These are phyloP conservation scores for Epirrhoe alternata DNA, from an alignment of 2,888 invertebrate genomes.

Conservation along the genomic window DNA sequence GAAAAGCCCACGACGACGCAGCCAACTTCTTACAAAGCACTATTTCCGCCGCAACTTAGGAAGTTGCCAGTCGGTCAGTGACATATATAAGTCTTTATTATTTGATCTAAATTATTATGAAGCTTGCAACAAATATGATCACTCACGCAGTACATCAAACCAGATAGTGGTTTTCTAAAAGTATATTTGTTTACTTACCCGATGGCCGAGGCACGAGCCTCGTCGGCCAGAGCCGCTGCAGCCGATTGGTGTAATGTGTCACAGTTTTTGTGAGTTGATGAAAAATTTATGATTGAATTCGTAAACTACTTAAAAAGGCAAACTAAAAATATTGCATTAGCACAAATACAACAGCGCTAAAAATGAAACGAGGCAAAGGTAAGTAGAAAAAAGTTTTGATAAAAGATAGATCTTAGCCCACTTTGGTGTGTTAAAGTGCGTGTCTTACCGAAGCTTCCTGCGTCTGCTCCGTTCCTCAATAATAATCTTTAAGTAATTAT, in stretches of 20 bases:
- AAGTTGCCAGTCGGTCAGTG: not conserved
- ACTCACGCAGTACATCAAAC: not conserved
- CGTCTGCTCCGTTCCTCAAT: not conserved
- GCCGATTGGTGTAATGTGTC: not conserved
- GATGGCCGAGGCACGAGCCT: not conserved
- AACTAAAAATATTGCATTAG: not conserved
- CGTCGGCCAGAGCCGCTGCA: not conserved
- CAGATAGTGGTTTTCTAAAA: not conserved
- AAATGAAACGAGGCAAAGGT: not conserved
- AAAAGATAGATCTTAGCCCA: not conserved
- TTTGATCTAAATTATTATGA: not conserved
- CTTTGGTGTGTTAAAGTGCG: no score
- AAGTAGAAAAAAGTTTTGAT: not conserved
- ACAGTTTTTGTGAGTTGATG: not conserved
- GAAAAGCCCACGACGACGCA: not conserved
- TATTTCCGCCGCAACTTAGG: not conserved
- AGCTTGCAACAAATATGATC: not conserved
- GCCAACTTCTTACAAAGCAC: not conserved
- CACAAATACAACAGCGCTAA: not conserved
- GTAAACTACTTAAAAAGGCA: not conserved
- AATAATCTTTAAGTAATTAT: not conserved
- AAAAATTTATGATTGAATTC: not conserved
- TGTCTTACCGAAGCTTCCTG: not conserved
- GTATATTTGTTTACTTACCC: not conserved
- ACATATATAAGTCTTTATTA: not conserved